Evolutionary conservation across 2,797 vertebrate species (phyloP), one percentile per base, ranked within the genome.

Genomic region (Loriculus beryllinus): DNA sequence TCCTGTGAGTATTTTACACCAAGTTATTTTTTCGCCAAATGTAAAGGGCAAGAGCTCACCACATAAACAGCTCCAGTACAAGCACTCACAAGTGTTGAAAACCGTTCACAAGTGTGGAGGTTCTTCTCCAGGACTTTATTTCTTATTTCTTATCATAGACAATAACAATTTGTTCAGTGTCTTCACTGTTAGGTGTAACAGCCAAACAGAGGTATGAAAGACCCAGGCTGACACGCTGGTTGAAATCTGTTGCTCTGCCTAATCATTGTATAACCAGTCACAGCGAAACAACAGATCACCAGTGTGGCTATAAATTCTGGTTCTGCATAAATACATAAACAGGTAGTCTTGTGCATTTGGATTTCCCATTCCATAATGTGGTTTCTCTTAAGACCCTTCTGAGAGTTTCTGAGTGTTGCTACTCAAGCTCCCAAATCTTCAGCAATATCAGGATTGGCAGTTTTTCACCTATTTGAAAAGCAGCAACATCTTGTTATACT

Each of bases 261-360:
- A 64, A 68, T 92, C 64, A 64, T 56, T 76, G 39, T 64, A 47
- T 56, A 93, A 89, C 29, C 57, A 81, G 51, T 68, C 60, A 21
- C 6, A 0, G 83, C 23, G 54, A 68, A 94, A 87, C 54, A 85
- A 90, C 80, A 86, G 79, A 88, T 96, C 88, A 96, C 77, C 74
- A 79, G 26, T 54, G 83, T 71, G 69, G 35, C 70, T 94, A 82
- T 93, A 94, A 95, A 95, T 90, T 16, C 26, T 87, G 42, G 14
- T 79, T 92, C 92, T 90, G 82, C 88, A 92, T 92, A 94, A 93
- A 93, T 93, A 95, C 94, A 92, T 71, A 86, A 92, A 68, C 2
- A 77, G 40, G 3, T 23, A 70, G 45, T 39, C 71, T 77, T 62
- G 33, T 81, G 63, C 62, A 54, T 59, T 54, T 68, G 67, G 29